Base-by-base conservation (phyloP, 2,797 vertebrate genomes). In the Micropoecilia bifurca region DNA sequence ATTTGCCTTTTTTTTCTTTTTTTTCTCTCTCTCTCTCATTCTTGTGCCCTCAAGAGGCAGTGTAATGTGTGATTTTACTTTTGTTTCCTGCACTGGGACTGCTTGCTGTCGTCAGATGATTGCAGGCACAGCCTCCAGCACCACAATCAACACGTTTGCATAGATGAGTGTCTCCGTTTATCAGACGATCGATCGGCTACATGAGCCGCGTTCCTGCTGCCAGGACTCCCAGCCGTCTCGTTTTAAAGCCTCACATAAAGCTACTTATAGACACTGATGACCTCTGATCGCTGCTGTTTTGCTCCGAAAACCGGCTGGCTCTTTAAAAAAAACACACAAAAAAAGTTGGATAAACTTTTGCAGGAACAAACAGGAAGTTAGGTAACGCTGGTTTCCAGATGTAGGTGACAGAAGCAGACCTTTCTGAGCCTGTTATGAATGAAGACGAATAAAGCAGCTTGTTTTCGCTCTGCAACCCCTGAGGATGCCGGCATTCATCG, bases 1-100 rank as follows among this genome's bases (percentile, higher is more conserved):
- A 87, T 94, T 90, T 89, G 79, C 85, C 82, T 92, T 90, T 89
- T 91, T 83, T 88, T 88, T 84, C 55, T 30, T 71, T 82, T 85
- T 76, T 57, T 18, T 22, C 33, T 50, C 6, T 2, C 3, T 46
- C 13, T 47, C 30, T 3, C 10, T 46, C 1, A 10, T 57, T 73
- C 72, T 61, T 9, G n/a, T 20, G 25, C 66, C 82, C 84, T 83
- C 63, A 13, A 86, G 87, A 84, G 83, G 83, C 8, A 81, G 76
- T n/a, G 68, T 76, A 71, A 75, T 82, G 55, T 75, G 13, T 75
- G 75, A 14, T 43, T 69, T 69, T 43, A 43, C 66, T 43, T 71
- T 66, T 76, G 68, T 22, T 50, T 73, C 30, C 39, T 69, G 36
- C 66, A 41, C 66, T 43, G 66, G 36, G 20, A 25, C 9, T 22